phyloP scores from a whole-genome alignment of 2,797 vertebrate species.

The Lagocephalus sceleratus region DNA sequence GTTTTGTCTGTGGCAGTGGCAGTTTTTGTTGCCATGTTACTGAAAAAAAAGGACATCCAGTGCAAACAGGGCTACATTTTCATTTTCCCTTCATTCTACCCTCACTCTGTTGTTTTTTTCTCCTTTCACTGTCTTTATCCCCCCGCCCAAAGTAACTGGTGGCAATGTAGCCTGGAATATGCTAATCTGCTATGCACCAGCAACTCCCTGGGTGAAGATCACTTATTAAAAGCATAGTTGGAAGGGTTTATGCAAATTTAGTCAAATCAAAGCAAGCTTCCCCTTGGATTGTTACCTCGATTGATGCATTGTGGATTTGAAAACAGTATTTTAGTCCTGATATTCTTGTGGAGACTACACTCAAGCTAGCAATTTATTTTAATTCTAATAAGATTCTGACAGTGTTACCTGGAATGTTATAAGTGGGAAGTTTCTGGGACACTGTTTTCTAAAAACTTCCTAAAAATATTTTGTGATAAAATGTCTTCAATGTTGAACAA shows the following conservation, averaged over 20 bases:
- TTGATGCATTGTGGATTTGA: conserved; percentile 64
- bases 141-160: conserved; percentile 51
- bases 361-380: no score
- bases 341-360: conserved; percentile 33
- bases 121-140: conserved; percentile 12
- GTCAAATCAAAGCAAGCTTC: conserved; percentile 74
- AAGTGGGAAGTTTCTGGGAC: no score
- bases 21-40: conserved; percentile 58
- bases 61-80: conserved; percentile 58
- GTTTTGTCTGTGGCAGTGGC: conserved; percentile 47
- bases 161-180: conserved; percentile 75
- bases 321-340: conserved; percentile 55
- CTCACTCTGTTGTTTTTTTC: conserved; percentile 28
- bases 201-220: conserved; percentile 77
- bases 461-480: no score
- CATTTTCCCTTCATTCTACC: conserved; percentile 26
- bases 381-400: no score
- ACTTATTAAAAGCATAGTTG: conserved; percentile 80
- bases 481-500: no score
- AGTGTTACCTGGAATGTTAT: no score
- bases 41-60: conserved; percentile 60
- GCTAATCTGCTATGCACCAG: conserved; percentile 71
- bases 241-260: conserved; percentile 77
- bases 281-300: conserved; percentile 65
- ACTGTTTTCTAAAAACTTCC: no score